Base-by-base conservation (phyloP, 2,113 vertebrate species). In the Cololabis saira region DNA sequence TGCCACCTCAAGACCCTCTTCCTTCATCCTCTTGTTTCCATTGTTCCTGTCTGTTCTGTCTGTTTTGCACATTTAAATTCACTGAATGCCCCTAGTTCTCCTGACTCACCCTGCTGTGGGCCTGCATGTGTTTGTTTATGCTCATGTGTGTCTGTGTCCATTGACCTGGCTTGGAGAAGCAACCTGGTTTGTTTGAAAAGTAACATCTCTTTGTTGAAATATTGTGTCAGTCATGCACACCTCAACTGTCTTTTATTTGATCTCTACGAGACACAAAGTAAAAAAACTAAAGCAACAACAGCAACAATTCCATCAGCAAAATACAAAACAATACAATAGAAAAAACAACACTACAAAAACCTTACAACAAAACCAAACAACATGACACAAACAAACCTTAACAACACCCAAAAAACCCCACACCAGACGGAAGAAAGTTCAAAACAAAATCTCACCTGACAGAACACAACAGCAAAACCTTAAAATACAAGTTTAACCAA, bases 111-210 rank as follows among this genome's bases (percentile, higher is more conserved):
- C 71, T 73, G 55, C 61, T 72, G 71, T 80, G 73, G 64, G 45
- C 18, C 37, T 63, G 40, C 40, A 1, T 77, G 74, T 67, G 58
- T 82, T 49, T 81, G 42, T 73, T 52, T 61, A 17, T 74, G 51
- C 64, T 14, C 48, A 61, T 12, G 37, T 60, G 68, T 60, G 49
- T 69, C 65, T 49, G 59, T 68, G 61, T n/a, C 78, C 59, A 82
- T 82, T 79, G 84, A 78, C 71, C 67, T 80, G 79, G 82, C 81
- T 76, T 71, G 78, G 61, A 57, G 80, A 86, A 84, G 83, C 63
- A 88, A 91, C 90, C 83, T 72, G 79, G 72, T 83, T 83, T 81
- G 85, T 85, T 85, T 87, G 89, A 80, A 68, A 13, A 30, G 30
- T 2, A 1, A 12, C 21, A 14, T 21, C 19, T 58, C 3, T 3